Evolutionary conservation across 2,113 vertebrate species (phyloP).

Genomic region (Dicentrarchus labrax): DNA sequence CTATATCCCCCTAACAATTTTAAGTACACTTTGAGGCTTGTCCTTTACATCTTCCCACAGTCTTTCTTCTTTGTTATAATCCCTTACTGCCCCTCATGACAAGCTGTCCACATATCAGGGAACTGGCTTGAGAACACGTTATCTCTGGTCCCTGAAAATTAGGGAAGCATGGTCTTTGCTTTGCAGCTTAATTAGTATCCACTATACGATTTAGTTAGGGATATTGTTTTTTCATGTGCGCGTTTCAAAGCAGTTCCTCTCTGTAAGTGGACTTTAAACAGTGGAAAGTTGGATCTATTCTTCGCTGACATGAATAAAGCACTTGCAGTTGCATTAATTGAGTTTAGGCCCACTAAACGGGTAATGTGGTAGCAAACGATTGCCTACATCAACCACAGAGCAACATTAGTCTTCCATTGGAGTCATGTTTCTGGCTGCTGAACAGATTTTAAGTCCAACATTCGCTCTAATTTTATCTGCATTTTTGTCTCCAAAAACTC

Average conservation of each 20-base stretch:
- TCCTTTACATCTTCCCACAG: conserved; percentile 62
- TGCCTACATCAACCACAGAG: background rate
- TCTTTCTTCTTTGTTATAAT: conserved; percentile 52
- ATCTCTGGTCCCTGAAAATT: conserved; percentile 38
- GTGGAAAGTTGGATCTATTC: background rate
- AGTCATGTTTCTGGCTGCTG: background rate
- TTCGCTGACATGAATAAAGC: conserved; percentile 9
- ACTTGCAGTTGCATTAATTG: conserved; percentile 14
- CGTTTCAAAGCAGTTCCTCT: conserved; percentile 18
- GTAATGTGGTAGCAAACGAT: background rate
- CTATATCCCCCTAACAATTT: conserved; percentile 43
- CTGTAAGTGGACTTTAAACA: background rate
- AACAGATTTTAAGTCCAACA: background rate
- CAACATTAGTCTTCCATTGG: background rate
- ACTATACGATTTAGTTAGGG: background rate
- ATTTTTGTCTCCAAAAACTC: background rate
- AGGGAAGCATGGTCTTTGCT: conserved; percentile 27
- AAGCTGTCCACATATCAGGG: conserved; percentile 47
- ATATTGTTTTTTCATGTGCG: conserved; percentile 16
- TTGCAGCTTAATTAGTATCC: conserved; percentile 40
- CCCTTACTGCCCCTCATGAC: conserved; percentile 30
- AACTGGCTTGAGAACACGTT: conserved; percentile 22
- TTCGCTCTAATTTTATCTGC: background rate
- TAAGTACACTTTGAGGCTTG: conserved; percentile 44
- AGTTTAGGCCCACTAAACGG: background rate